A percentile compares a stretch with the other conserved stretches of the same genome.
These are phyloP conservation scores for Carcina quercana DNA, from an alignment of 2,888 invertebrate genomes.

Conservation along the genomic window DNA sequence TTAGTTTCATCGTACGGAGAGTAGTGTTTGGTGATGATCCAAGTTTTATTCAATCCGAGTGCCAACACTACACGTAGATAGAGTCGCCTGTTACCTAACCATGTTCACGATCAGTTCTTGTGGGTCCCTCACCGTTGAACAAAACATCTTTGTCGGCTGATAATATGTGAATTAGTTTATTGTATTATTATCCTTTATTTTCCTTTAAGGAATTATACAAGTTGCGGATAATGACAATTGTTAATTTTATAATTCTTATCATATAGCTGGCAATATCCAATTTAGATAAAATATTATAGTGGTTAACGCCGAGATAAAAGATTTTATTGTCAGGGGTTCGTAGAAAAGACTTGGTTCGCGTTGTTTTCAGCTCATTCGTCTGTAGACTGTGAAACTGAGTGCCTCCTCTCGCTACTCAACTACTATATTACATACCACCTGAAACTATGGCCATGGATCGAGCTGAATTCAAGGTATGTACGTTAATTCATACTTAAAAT, in stretches of 20 bases:
- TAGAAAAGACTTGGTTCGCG: conserved; percentile 44
- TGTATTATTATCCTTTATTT: conserved; percentile 17
- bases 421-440: too few relatives aligned
- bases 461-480: too few relatives aligned
- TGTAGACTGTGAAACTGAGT: conserved; percentile 30
- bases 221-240: conserved; percentile 32
- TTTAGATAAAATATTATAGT: conserved; percentile 60
- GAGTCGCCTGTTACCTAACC: conserved; percentile 36
- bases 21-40: conserved; percentile 51
- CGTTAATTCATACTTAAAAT: too few relatives aligned
- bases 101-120: conserved; percentile 25
- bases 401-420: conserved; percentile 20
- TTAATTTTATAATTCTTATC: conserved; percentile 35
- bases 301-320: conserved; percentile 52
- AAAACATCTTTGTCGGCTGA: conserved; percentile 30
- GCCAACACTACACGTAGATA: conserved; percentile 49
- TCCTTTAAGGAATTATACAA: conserved; percentile 15
- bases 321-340: conserved; percentile 46
- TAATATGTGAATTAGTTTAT: conserved; percentile 50
- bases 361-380: conserved; percentile 29
- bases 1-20: neutral
- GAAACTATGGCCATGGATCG: conserved; percentile 48
- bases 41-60: conserved; percentile 31
- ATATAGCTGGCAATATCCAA: conserved; percentile 39
- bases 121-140: conserved; percentile 31